Conservation (phyloP, 53 echinoderm and acorn worm genomes). For the Astropecten irregularis region DNA sequence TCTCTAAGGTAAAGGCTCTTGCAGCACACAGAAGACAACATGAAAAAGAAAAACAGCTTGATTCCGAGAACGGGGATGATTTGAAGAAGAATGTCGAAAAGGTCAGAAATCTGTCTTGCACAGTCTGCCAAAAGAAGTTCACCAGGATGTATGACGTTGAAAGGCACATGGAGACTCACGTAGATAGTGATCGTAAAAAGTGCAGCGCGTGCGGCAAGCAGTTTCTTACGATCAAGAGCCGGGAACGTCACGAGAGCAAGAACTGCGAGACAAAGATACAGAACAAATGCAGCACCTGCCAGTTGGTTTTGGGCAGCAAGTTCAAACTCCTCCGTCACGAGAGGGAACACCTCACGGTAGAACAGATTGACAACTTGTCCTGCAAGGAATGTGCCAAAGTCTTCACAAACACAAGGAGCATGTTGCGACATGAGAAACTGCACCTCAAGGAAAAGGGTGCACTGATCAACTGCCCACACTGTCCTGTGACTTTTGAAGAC, state of each 20-base stretch:
- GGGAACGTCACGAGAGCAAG: conserved; percentile 28
- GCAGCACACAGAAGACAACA: conserved; percentile 10
- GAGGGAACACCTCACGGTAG: conserved; percentile 28
- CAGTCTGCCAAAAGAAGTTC: conserved; percentile 36
- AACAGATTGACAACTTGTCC: conserved; percentile 27
- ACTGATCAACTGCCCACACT: neutral
- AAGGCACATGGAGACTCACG: conserved; percentile 45
- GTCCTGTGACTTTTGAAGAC: conserved; percentile 36
- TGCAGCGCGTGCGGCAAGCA: conserved; percentile 9
- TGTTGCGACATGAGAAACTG: conserved; percentile 40
- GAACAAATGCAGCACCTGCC: conserved; percentile 41
- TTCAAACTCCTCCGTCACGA: conserved; percentile 46
- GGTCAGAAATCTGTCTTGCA: conserved; percentile 8
- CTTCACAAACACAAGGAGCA: conserved; percentile 30
- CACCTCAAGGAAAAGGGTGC: conserved; percentile 41
- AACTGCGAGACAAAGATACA: conserved; percentile 26
- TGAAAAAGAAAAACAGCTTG: neutral
- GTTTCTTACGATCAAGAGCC: conserved; percentile 38
- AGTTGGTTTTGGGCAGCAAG: conserved; percentile 37
- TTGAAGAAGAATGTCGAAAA: neutral
- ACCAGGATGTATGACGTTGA: conserved; percentile 42
- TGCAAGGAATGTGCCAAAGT: conserved; percentile 34
- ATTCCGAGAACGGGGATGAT: neutral
- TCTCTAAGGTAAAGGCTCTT: neutral
- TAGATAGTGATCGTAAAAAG: conserved; percentile 34